These are phyloP conservation scores for Triplophysa yarkandensis DNA, from an alignment of 2,797 vertebrate species.

Conservation along the genomic window DNA sequence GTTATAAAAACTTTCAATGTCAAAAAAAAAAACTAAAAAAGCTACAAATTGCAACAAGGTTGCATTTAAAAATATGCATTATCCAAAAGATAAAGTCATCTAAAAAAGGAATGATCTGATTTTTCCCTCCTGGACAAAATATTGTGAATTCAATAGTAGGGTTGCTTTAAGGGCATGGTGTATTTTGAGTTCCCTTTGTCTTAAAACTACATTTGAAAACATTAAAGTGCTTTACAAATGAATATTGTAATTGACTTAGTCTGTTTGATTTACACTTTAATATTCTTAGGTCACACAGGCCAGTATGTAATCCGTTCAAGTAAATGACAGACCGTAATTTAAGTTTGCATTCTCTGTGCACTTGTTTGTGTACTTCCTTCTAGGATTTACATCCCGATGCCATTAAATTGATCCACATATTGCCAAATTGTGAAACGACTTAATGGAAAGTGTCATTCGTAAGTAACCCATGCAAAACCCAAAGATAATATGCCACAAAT, in stretches of 20 bases:
- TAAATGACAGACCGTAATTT: constrained; percentile 15
- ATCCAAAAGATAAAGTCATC: not conserved
- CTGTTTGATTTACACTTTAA: constrained; percentile 30
- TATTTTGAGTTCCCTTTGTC: not conserved
- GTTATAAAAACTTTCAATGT: too few species aligned
- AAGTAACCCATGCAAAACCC: constrained; percentile 34
- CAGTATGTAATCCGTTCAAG: constrained; percentile 8
- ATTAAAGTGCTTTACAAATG: not conserved
- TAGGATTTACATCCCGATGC: not conserved
- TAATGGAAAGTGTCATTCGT: constrained; percentile 23
- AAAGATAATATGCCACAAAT: constrained; percentile 41
- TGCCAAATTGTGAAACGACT: constrained; percentile 34
- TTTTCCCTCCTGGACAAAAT: not conserved
- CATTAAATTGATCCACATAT: constrained; percentile 20
- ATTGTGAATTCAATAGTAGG: not conserved
- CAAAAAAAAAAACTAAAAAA: too few species aligned
- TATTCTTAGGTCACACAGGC: not conserved
- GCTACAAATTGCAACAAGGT: too few species aligned
- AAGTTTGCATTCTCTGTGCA: not conserved
- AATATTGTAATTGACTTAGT: not conserved
- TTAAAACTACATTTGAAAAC: constrained; percentile 3
- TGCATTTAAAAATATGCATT: not conserved
- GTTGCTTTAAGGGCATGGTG: not conserved
- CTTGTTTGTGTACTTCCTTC: constrained; percentile 13
- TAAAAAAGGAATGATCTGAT: not conserved